Percentiles rank a stretch among this genome's conserved stretches.
Evolutionary conservation across 2,113 vertebrate species (phyloP).

Genomic region (Regulus satrapa): DNA sequence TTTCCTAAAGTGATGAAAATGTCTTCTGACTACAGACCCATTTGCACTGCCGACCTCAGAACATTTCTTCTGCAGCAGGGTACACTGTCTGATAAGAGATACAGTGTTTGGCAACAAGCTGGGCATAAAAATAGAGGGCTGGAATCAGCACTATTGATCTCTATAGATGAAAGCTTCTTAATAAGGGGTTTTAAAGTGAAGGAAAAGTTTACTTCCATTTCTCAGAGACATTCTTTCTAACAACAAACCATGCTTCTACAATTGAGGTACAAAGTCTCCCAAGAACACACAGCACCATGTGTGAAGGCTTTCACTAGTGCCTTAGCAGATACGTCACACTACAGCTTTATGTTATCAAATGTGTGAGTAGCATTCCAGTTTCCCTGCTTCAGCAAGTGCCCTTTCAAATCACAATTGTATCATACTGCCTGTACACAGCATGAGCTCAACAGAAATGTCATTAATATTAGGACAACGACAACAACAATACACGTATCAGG

Average conservation of each 20-base stretch:
- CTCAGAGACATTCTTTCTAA: neutral
- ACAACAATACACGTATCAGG: neutral
- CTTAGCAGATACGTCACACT: constrained; percentile 1
- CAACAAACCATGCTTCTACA: neutral
- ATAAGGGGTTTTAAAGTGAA: neutral
- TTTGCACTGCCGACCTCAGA: neutral
- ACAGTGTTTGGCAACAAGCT: neutral
- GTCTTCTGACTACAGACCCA: constrained; percentile 14
- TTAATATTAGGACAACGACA: neutral
- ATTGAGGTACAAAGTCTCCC: neutral
- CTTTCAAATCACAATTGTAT: constrained; percentile 11
- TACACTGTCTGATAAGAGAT: constrained; percentile 25
- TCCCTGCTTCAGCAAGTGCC: constrained; percentile 4
- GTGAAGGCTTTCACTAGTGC: constrained; percentile 39
- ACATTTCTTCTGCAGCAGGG: neutral
- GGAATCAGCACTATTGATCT: constrained; percentile 39
- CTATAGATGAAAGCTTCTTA: neutral
- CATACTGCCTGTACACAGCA: neutral
- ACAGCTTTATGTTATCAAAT: constrained; percentile 37
- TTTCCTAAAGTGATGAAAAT: constrained; percentile 26
- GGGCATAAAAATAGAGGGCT: neutral
- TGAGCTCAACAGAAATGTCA: neutral
- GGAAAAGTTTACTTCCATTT: neutral
- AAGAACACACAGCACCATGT: neutral
- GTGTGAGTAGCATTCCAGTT: neutral